Conservation (phyloP, 2,888 invertebrate species). For the Phyto melanocephala region DNA sequence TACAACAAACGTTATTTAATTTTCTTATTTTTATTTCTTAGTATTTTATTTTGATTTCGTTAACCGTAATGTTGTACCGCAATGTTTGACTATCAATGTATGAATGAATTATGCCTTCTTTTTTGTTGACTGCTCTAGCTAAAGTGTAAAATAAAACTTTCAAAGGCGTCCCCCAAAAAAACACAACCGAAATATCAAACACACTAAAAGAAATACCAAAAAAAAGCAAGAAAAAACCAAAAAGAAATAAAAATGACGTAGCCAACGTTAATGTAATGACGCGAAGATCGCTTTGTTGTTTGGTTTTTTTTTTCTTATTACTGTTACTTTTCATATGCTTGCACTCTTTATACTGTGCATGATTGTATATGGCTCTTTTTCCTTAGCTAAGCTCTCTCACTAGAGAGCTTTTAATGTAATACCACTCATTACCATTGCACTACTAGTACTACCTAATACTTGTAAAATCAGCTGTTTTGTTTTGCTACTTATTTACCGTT, state of each 20-base stretch:
- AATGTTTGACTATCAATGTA: conserved; percentile 63
- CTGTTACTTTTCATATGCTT: conserved; percentile 55
- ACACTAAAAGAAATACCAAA: conserved; percentile 27
- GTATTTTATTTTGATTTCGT: conserved; percentile 27
- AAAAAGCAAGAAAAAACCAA: conserved; percentile 24
- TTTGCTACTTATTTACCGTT: conserved; percentile 34
- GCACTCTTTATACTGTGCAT: conserved; percentile 3
- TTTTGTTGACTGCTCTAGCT: conserved; percentile 57
- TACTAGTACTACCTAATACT: not conserved
- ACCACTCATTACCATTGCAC: not conserved
- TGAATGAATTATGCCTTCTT: conserved; percentile 65
- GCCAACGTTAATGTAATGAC: conserved; percentile 57
- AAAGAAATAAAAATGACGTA: conserved; percentile 62
- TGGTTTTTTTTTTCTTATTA: conserved; percentile 20
- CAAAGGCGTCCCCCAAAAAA: conserved; percentile 58
- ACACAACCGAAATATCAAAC: conserved; percentile 50
- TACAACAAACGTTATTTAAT: conserved; percentile 36
- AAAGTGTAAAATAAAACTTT: conserved; percentile 60
- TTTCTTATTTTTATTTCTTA: too few species aligned
- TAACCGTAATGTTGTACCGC: conserved; percentile 61
- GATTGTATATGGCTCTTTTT: too few species aligned
- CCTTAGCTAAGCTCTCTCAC: not conserved
- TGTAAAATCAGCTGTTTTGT: conserved; percentile 42
- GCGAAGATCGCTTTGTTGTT: conserved; percentile 54
- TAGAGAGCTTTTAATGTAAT: conserved; percentile 44